Evolutionary conservation across 2,797 vertebrate species (phyloP), one percentile per base, ranked within the genome.

Genomic region (Oryzias dopingdopingensis): DNA sequence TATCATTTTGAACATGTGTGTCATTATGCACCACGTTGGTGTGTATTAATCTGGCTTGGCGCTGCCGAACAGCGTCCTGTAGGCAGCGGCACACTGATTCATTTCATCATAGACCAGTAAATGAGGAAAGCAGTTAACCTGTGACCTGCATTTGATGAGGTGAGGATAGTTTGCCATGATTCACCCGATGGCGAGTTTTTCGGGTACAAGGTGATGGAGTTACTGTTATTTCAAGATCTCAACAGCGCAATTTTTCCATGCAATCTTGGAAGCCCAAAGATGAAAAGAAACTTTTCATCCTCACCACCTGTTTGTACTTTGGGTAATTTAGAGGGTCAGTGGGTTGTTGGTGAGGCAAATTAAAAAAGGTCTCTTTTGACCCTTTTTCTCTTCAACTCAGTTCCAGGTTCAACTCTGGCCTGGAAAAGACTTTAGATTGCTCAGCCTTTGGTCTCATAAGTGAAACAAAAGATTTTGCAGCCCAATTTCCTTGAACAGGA

Each of bases 111-210:
- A 37, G 59, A 47, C 37, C 40, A 26, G 20, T 47, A 40, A 61
- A 51, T 47, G 52, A 58, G 42, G 18, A 24, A 15, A 5, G 41
- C 29, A 48, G 52, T 72, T 77, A 66, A 73, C 59, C 58, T 50
- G 0, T 13, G 16, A 65, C 56, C 59, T 53, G 50, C 24, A 5
- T 63, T 58, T 42, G 61, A 66, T 59, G 43, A 55, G 52, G 44
- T 16, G 4, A 16, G 5, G 37, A 50, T 45, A 53, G 45, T 65
- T 62, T 65, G 41, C 44, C 41, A 46, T 67, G 42, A 67, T 56
- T 65, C 45, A 49, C 20, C 5, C 16, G 22, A 6, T 8, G 45
- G 15, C n/a, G n/a, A 15, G 42, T 40, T 49, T 70, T 37, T 22
- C 32, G 17, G 46, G 45, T 63, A 26, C 24, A 18, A 49, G 44